These are phyloP conservation scores for Microctonus aethiopoides DNA, from an alignment of 2,888 invertebrate genomes.

Conservation along the genomic window DNA sequence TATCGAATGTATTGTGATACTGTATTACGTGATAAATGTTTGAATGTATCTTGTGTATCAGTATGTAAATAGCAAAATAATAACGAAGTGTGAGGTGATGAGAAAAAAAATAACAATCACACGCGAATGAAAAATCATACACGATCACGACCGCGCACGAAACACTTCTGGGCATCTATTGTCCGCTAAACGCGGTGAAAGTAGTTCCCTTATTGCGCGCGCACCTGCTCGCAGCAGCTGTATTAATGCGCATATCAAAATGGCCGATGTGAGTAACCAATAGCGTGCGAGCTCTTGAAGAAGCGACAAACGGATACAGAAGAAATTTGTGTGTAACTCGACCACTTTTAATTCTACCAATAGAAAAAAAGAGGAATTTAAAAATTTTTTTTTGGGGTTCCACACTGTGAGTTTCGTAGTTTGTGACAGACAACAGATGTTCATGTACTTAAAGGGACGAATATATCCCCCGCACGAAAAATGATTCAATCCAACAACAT, in stretches of 20 bases:
- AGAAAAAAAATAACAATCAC: conserved; percentile 48
- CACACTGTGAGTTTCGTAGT: conserved; percentile 1
- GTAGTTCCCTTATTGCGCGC: conserved; percentile 64
- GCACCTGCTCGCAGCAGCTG: conserved; percentile 57
- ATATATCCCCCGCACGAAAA: background rate
- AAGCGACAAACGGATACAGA: conserved; percentile 32
- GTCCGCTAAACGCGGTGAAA: conserved; percentile 66
- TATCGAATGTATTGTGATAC: too few relatives aligned
- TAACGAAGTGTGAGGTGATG: conserved; percentile 7
- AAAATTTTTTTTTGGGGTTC: conserved; percentile 29
- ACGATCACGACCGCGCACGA: conserved; percentile 65
- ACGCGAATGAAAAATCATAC: conserved; percentile 42
- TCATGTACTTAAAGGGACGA: conserved; percentile 17
- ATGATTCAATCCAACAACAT: background rate
- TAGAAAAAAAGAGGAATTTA: conserved; percentile 14
- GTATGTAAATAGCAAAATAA: too few relatives aligned
- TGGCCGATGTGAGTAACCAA: conserved; percentile 53
- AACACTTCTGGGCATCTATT: conserved; percentile 66
- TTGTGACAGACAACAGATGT: conserved; percentile 35
- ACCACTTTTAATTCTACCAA: conserved; percentile 31
- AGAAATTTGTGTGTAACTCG: conserved; percentile 35
- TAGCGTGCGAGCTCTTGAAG: conserved; percentile 37
- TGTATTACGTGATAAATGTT: too few relatives aligned
- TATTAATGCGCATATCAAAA: conserved; percentile 53
- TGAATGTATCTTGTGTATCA: too few relatives aligned